Evolutionary conservation across 2,797 vertebrate species (phyloP).

Genomic region (Gymnothorax javanicus): DNA sequence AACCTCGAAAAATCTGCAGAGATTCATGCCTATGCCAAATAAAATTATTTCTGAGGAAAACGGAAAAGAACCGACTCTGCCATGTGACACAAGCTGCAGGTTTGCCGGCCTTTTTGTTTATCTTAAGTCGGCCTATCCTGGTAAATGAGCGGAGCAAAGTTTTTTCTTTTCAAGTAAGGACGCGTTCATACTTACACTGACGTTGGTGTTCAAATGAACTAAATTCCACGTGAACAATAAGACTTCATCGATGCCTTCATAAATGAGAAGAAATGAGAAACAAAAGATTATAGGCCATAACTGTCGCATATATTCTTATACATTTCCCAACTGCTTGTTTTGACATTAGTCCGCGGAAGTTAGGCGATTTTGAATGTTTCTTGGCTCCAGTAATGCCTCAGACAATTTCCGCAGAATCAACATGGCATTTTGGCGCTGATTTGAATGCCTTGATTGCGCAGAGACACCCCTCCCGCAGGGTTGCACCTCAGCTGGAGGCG

Average conservation of each 20-base stretch:
- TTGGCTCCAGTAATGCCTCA: neutral
- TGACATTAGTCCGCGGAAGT: neutral
- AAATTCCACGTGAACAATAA: neutral
- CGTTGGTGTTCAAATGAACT: neutral
- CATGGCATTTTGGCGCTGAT: neutral
- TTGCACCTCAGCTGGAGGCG: neutral
- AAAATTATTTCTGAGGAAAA: neutral
- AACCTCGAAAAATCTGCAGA: neutral
- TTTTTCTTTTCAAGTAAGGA: neutral
- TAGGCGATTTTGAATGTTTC: neutral
- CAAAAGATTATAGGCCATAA: neutral
- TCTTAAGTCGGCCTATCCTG: neutral
- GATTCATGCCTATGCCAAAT: neutral
- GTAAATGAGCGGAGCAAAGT: neutral
- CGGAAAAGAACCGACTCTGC: neutral
- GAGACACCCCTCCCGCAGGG: neutral
- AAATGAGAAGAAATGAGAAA: neutral
- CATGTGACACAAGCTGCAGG: neutral
- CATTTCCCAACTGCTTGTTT: neutral
- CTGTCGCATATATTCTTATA: neutral
- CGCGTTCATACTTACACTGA: neutral
- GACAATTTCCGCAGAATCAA: neutral
- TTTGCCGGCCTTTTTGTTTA: neutral
- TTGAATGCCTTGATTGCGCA: neutral
- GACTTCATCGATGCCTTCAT: neutral